Evolutionary conservation across 2,797 vertebrate species (phyloP), one percentile per base, ranked within the genome.

Genomic region (Pangasius macronema): DNA sequence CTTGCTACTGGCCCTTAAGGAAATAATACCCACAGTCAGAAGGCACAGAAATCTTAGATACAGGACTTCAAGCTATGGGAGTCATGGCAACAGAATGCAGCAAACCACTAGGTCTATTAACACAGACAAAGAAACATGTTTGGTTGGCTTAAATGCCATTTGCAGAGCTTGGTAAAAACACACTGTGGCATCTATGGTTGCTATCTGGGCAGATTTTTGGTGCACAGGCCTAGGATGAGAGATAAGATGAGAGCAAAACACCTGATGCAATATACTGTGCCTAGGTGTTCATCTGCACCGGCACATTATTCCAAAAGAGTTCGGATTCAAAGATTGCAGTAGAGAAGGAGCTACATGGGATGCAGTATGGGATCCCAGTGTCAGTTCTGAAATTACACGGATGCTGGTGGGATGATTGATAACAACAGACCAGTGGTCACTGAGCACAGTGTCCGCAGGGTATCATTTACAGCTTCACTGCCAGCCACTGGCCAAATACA

Each of bases 41-140:
- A 53, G 14, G 18, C n/a, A 53, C 49, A 30, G n/a, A 77, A 77
- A 33, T 33, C 75, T 77, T 30, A 20, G 27, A 77, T 53, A 53
- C 75, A 77, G 49, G 27, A 76, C 27, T 24, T 73, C 39, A 73
- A 73, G 42, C 24, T 77, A 76, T 51, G 27, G 49, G 36, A 51
- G 65, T 57, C 46, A 77, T 77, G 75, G 75, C 49, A 77, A 77
- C 75, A 55, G n/a, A 55, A 77, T 33, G 14, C 7, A 53, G 75
- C 27, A 77, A 77, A 53, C 55, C 16, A 53, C n/a, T 30, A 16
- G 72, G 46, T 14, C 72, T 77, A 30, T 77, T 53, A 53, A 36
- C 14, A 30, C 27, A 51, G 27, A 76, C n/a, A 53, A 53, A 73
- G 70, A 33, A 77, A 30, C 13, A 75, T 75, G 11, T 27, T 75